Evolutionary conservation across 2,888 invertebrate genomes (phyloP), one percentile per base, ranked within the genome.

Genomic region (Blastobasis lacticolella): DNA sequence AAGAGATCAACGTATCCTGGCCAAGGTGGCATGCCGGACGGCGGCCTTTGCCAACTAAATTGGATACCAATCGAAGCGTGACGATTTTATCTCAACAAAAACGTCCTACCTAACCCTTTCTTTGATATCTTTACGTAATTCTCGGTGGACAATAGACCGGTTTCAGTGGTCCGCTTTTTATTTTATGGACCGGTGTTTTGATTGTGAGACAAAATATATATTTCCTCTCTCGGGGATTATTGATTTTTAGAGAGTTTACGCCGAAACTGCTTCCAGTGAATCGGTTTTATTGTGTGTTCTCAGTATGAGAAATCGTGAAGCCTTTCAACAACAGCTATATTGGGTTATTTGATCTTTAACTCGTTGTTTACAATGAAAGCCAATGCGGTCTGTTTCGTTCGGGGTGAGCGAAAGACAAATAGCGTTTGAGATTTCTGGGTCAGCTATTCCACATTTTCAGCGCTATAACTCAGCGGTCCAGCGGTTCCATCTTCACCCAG

Each of bases 21-120:
- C n/a, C 45, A 41, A 36, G 37, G 37, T 10, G 48, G 23, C 23
- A 23, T 23, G 23, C 61, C 63, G 60, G 66, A 65, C 68, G 69
- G 69, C 69, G 66, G 76, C 62, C 69, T 77, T 69, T 66, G 64
- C 71, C 69, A 69, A 77, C 73, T 82, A 83, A 84, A 84, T 84
- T 83, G 81, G 81, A 81, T 78, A 77, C 67, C 80, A 69, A 81
- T 77, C 76, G 76, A 73, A 74, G 73, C 84, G 73, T 81, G 77
- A 83, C 81, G 76, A 71, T 78, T 80, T 71, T 75, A 74, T 78
- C 71, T 71, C 52, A 77, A 23, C 69, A 73, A 73, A 81, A 80
- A 80, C 80, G 71, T 64, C 64, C 62, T 58, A 49, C 54, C 61
- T 64, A 67, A 76, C 75, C 78, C 74, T 76, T 73, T 75, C 77